Evolutionary conservation across 2,797 vertebrate genomes (phyloP).

Genomic region (Falco biarmicus): DNA sequence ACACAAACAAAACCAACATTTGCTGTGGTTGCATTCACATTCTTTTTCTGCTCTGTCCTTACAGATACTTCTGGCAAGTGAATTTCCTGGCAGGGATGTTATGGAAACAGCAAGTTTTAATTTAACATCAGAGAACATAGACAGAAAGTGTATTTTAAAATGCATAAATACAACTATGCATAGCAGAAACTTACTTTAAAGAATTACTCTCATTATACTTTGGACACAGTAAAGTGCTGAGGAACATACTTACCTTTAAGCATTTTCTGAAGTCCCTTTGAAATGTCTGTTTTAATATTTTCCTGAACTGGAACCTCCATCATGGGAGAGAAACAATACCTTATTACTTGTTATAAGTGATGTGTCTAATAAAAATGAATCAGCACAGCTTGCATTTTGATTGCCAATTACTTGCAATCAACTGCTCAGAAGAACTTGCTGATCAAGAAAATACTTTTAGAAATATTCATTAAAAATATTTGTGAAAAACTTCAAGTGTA

Average conservation of each 20-base stretch:
- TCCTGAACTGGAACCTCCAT: conserved; percentile 8
- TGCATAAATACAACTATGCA: background rate
- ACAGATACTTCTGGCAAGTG: background rate
- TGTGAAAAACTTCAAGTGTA: background rate
- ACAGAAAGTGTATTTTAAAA: conserved; percentile 18
- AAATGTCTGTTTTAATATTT: conserved; percentile 16
- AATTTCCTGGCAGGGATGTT: conserved; percentile 3
- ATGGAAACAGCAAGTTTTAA: conserved; percentile 23
- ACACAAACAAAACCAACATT: background rate
- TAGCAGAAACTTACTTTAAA: conserved; percentile 10
- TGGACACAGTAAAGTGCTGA: background rate
- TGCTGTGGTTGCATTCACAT: background rate
- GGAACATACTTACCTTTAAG: background rate
- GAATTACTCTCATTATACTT: background rate
- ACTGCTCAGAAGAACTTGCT: background rate
- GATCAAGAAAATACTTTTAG: background rate
- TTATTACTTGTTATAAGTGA: conserved; percentile 12
- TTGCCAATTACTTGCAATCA: conserved; percentile 45
- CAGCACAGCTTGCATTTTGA: conserved; percentile 48
- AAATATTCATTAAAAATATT: conserved; percentile 26
- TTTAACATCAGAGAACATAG: background rate
- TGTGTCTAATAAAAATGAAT: conserved; percentile 39
- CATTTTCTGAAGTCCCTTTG: conserved; percentile 11
- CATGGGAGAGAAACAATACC: conserved; percentile 31
- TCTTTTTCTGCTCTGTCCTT: background rate